Conservation (phyloP, 2,797 vertebrate species). For the Typhlichthys eigenmanni region DNA sequence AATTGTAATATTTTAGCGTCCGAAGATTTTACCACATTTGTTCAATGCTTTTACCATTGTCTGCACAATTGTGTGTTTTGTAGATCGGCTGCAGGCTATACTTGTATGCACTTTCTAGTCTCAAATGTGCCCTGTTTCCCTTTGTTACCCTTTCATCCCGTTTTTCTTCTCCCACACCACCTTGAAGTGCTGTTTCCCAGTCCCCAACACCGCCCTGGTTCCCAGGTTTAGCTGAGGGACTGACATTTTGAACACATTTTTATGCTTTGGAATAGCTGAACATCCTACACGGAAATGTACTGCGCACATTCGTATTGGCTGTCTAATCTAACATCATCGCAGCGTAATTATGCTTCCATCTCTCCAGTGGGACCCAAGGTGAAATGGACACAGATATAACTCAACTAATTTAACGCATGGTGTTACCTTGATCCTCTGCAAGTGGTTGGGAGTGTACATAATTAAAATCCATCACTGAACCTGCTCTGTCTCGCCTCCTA, state of each 20-base stretch:
- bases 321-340: slow-evolving; percentile 26
- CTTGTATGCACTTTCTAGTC: slow-evolving; percentile 29
- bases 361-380: slow-evolving; percentile 29
- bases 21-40: slow-evolving; percentile 37
- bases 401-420: slow-evolving; percentile 41
- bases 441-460: slow-evolving; percentile 46
- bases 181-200: slow-evolving; percentile 39
- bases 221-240: slow-evolving; percentile 27
- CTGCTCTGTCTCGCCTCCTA: slow-evolving; percentile 39
- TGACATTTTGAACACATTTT: slow-evolving; percentile 22
- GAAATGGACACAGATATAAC: slow-evolving; percentile 33
- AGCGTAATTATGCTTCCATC: slow-evolving; percentile 21
- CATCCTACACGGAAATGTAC: slow-evolving; percentile 16
- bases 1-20: slow-evolving; percentile 37
- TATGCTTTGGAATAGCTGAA: slow-evolving; percentile 29
- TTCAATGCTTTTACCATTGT: slow-evolving; percentile 38
- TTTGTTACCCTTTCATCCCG: slow-evolving; percentile 53
- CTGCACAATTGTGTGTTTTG: slow-evolving; percentile 49
- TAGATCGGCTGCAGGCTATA: slow-evolving; percentile 34
- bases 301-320: slow-evolving; percentile 23
- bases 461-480: slow-evolving; percentile 63
- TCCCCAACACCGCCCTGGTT: slow-evolving; percentile 19
- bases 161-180: slow-evolving; percentile 35
- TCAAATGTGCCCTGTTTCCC: slow-evolving; percentile 37
- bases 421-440: slow-evolving; percentile 42